Percentiles rank a stretch among this genome's conserved stretches.
phyloP scores from a whole-genome alignment of 2,888 invertebrate species.

The Apamea sordens region DNA sequence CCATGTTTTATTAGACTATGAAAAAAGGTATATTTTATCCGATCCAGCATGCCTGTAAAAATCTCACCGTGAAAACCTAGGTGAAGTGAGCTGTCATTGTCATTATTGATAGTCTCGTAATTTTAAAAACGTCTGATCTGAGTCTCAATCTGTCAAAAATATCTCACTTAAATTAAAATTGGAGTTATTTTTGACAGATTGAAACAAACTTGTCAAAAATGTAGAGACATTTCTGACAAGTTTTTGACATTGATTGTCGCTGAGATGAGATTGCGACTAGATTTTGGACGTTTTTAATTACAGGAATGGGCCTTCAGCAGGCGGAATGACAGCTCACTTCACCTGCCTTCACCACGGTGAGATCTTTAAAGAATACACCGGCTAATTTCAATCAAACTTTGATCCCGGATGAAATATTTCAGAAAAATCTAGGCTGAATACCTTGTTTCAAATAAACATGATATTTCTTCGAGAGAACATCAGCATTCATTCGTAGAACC shows the following conservation, averaged over 20 bases:
- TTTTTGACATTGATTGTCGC: no score
- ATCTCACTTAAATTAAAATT: no score
- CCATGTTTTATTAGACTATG: no score
- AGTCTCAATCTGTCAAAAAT: no score
- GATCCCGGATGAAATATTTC: slow-evolving; percentile 1
- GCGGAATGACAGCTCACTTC: neutral
- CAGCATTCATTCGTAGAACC: slow-evolving; percentile 13
- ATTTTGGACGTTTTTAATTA: no score
- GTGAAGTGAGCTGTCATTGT: neutral
- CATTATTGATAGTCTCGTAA: neutral
- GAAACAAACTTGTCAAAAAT: no score
- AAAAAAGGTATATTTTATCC: slow-evolving; percentile 1
- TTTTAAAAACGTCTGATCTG: no score
- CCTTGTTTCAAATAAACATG: slow-evolving; percentile 6
- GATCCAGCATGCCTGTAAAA: neutral
- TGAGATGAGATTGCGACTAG: no score
- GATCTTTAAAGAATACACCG: neutral
- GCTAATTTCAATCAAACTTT: slow-evolving; percentile 5
- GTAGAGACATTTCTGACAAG: no score
- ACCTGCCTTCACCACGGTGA: neutral
- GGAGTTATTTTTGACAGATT: no score
- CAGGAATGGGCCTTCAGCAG: no score
- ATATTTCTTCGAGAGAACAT: slow-evolving; percentile 15
- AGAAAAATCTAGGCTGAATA: slow-evolving; percentile 38
- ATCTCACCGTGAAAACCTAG: neutral